Evolutionary conservation across 2,797 vertebrate genomes (phyloP).

Genomic region (Pseudomugil gertrudae): DNA sequence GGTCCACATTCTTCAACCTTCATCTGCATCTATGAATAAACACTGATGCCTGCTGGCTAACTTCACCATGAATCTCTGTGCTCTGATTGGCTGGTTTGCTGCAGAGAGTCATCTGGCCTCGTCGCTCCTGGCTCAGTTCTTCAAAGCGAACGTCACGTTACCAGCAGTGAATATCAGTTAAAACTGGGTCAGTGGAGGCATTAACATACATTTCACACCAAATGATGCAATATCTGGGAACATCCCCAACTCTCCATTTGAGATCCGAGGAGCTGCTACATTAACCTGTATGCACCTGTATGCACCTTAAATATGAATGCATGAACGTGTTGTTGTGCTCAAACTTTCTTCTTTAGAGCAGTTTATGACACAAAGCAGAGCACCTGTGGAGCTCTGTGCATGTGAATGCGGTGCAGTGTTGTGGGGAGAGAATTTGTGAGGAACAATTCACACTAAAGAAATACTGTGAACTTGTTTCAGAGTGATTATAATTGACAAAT

Average conservation of each 20-base stretch:
- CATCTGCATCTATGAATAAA: conserved; percentile 59
- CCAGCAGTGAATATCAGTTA: conserved; percentile 55
- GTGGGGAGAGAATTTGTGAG: conserved; percentile 1
- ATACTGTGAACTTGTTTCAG: conserved; percentile 20
- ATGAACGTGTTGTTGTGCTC: conserved; percentile 5
- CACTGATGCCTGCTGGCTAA: conserved; percentile 53
- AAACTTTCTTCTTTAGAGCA: conserved; percentile 5
- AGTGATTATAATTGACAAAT: not conserved
- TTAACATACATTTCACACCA: conserved; percentile 64
- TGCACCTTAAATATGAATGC: conserved; percentile 6
- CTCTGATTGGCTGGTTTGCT: conserved; percentile 60
- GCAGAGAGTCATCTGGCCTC: conserved; percentile 57
- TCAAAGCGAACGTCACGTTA: conserved; percentile 62
- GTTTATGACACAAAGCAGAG: conserved; percentile 2
- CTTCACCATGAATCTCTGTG: conserved; percentile 14
- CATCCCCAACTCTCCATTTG: conserved; percentile 27
- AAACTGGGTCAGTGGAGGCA: conserved; percentile 75
- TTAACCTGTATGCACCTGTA: not conserved
- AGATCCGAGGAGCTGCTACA: conserved; percentile 7
- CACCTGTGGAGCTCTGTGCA: not conserved
- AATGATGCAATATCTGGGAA: conserved; percentile 62
- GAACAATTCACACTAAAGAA: conserved; percentile 13
- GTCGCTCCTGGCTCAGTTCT: conserved; percentile 50
- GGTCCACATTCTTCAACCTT: conserved; percentile 55
- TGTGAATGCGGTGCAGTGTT: not conserved